Evolutionary conservation across 2,888 invertebrate species (phyloP).

Genomic region (Gortyna flavago): DNA sequence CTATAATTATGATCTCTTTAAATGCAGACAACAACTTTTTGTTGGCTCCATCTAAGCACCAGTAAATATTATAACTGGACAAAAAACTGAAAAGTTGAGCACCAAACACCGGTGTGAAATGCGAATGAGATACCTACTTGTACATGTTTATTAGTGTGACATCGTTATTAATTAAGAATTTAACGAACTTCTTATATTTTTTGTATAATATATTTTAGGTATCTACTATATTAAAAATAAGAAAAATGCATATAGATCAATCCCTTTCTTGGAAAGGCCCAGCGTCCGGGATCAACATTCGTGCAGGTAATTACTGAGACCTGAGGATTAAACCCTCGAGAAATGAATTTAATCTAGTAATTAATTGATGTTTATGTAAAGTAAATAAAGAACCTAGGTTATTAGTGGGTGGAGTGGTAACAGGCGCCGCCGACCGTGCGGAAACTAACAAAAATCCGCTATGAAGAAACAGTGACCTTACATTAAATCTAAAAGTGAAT

Average conservation of each 20-base stretch:
- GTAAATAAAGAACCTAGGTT: background rate
- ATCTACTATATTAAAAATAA: too few relatives aligned
- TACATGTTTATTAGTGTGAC: constrained; percentile 33
- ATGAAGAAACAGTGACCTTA: constrained; percentile 72
- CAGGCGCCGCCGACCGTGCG: constrained; percentile 57
- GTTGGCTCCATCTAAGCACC: constrained; percentile 26
- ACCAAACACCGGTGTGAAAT: constrained; percentile 55
- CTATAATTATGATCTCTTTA: background rate
- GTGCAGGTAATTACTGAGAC: constrained; percentile 18
- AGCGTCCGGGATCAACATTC: constrained; percentile 34
- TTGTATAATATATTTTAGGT: too few relatives aligned
- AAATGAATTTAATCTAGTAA: constrained; percentile 1
- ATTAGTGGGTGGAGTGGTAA: constrained; percentile 57
- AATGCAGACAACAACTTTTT: constrained; percentile 33
- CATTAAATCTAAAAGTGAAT: constrained; percentile 66
- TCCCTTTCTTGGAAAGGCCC: constrained; percentile 30
- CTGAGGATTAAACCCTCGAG: background rate
- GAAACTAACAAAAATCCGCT: constrained; percentile 72
- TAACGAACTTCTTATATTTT: background rate
- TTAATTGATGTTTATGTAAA: constrained; percentile 1
- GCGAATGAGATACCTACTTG: constrained; percentile 30
- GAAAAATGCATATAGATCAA: background rate
- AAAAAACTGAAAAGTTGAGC: constrained; percentile 76
- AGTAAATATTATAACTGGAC: constrained; percentile 56
- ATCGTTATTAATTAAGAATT: constrained; percentile 30